A percentile compares a stretch with the other conserved stretches of the same genome.
Conservation (phyloP, 2,797 vertebrate species). For the Sebastes cheni region DNA sequence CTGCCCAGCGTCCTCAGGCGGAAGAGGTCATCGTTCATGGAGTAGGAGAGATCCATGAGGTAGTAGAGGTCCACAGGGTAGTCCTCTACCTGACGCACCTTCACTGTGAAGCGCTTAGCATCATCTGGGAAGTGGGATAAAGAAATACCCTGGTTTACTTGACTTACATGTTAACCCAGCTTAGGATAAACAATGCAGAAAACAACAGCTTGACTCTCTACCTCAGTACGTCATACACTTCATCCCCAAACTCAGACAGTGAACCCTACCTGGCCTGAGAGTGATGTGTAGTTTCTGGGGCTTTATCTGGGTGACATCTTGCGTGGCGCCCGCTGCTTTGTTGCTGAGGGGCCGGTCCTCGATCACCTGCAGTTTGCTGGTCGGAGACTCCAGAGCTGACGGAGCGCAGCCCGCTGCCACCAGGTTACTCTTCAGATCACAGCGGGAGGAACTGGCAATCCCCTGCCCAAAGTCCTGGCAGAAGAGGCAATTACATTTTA, state of each 20-base stretch:
- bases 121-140: slow-evolving; percentile 83
- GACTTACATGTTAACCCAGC: too few species aligned
- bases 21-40: slow-evolving; percentile 87
- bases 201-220: neutral
- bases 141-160: neutral
- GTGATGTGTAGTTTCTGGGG: slow-evolving; percentile 91
- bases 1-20: slow-evolving; percentile 90
- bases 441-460: slow-evolving; percentile 85
- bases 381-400: slow-evolving; percentile 85
- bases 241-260: neutral
- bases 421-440: slow-evolving; percentile 86
- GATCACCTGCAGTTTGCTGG: slow-evolving; percentile 79
- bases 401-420: slow-evolving; percentile 79
- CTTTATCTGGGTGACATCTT: slow-evolving; percentile 90
- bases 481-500: neutral
- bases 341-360: slow-evolving; percentile 87
- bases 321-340: slow-evolving; percentile 87
- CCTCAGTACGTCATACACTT: neutral
- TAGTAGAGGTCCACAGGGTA: slow-evolving; percentile 98
- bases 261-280: slow-evolving; percentile 87
- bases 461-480: slow-evolving; percentile 82
- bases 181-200: too few species aligned
- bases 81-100: slow-evolving; percentile 97
- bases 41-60: slow-evolving; percentile 97
- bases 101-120: slow-evolving; percentile 88